These are phyloP conservation scores for Lacerta bilineata DNA, from an alignment of 2,797 vertebrate species.

Conservation along the genomic window DNA sequence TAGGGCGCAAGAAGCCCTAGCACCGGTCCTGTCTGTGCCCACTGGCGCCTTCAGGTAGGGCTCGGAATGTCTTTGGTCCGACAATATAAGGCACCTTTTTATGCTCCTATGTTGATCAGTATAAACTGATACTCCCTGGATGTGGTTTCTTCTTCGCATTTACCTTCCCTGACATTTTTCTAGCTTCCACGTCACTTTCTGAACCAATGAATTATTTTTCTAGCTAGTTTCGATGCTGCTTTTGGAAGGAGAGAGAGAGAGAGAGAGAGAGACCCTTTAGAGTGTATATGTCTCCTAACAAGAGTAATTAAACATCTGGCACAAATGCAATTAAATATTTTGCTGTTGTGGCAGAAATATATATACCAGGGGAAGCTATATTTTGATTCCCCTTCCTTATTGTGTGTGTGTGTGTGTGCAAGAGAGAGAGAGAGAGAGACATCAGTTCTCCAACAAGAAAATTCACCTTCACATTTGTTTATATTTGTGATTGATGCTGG, in stretches of 20 bases:
- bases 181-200: constrained; percentile 23
- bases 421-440: background rate
- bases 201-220: constrained; percentile 7
- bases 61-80: no score
- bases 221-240: background rate
- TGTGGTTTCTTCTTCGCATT: background rate
- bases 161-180: background rate
- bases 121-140: background rate
- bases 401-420: background rate
- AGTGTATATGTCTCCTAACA: constrained; percentile 74
- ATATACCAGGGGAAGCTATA: constrained; percentile 58
- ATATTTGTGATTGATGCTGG: constrained; percentile 18
- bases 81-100: no score
- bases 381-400: background rate
- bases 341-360: constrained; percentile 75
- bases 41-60: no score
- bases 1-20: no score
- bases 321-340: constrained; percentile 75
- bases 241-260: background rate
- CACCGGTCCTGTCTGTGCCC: no score
- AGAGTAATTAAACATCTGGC: constrained; percentile 78
- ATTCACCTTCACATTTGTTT: background rate
- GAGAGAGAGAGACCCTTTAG: constrained; percentile 49
- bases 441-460: constrained; percentile 35
- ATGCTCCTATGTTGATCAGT: no score